Evolutionary conservation across 2,113 vertebrate genomes (phyloP).

Genomic region (Pelodiscus sinensis): DNA sequence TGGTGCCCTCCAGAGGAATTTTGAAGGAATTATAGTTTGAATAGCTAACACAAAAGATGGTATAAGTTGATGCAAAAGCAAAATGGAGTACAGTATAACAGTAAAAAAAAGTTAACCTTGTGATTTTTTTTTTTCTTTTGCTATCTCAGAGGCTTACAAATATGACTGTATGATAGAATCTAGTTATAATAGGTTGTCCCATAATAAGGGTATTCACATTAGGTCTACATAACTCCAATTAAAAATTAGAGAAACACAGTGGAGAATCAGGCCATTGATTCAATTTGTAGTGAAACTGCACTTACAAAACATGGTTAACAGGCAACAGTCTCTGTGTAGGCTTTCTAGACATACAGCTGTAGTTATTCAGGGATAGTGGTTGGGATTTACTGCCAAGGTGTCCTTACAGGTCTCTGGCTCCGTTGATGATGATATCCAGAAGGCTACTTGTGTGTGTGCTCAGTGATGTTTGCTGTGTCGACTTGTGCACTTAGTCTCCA

Average conservation of each 20-base stretch:
- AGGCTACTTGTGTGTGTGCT: too few species aligned
- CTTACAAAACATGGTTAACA: rapidly evolving
- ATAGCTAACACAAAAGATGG: not conserved
- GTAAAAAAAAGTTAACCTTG: conserved; percentile 51
- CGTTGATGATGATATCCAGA: too few species aligned
- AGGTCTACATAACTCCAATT: not conserved
- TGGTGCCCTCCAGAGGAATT: conserved; percentile 84
- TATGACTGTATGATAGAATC: conserved; percentile 36
- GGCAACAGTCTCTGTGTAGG: not conserved
- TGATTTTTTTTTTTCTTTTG: not conserved
- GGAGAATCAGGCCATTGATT: not conserved
- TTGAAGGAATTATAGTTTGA: conserved; percentile 63
- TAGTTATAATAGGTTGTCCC: conserved; percentile 20
- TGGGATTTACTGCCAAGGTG: too few species aligned
- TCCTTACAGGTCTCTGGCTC: too few species aligned
- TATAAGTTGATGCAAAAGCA: conserved; percentile 28
- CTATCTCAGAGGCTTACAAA: conserved; percentile 49
- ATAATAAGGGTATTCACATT: not conserved
- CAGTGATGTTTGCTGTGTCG: too few species aligned
- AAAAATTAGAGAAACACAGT: not conserved
- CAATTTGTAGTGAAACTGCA: not conserved
- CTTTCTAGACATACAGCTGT: not conserved
- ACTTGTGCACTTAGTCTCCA: too few species aligned
- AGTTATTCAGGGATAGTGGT: not conserved
- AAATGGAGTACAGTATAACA: conserved; percentile 52